Conservation (phyloP, 2,113 vertebrate species). For the Suricata suricatta region DNA sequence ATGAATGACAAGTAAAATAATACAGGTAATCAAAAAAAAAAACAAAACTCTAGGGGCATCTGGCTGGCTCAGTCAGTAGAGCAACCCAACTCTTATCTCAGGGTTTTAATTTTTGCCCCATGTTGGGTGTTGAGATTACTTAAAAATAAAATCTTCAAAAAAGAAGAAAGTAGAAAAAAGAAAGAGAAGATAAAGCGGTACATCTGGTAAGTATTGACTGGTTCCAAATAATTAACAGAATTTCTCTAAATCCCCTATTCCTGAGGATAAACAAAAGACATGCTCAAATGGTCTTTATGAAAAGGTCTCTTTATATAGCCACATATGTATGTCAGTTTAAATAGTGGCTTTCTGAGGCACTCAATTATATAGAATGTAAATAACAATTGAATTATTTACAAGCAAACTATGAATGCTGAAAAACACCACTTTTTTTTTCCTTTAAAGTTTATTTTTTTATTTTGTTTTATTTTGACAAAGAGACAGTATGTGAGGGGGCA, state of each 20-base stretch:
- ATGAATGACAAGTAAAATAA: not conserved
- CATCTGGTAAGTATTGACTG: not conserved
- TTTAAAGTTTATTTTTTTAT: too few species aligned
- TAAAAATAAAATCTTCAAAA: too few species aligned
- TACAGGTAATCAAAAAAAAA: not conserved
- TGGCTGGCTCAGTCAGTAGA: too few species aligned
- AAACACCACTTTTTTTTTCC: not conserved
- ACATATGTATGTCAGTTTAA: not conserved
- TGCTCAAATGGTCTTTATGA: not conserved
- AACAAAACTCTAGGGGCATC: not conserved
- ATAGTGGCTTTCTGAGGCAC: not conserved
- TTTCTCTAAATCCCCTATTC: not conserved
- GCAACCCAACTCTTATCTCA: too few species aligned
- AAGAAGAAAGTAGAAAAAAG: not conserved
- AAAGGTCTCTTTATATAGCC: not conserved
- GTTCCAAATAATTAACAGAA: not conserved
- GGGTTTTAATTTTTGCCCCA: too few species aligned
- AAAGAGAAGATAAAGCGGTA: not conserved
- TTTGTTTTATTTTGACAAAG: too few species aligned
- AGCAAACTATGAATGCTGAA: not conserved
- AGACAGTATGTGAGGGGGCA: too few species aligned
- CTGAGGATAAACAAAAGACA: not conserved
- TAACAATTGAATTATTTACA: not conserved
- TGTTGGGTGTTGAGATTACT: too few species aligned
- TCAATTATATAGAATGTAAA: not conserved